Base-by-base conservation (phyloP, 1,140 invertebrate species). In the Hypothenemus hampei region DNA sequence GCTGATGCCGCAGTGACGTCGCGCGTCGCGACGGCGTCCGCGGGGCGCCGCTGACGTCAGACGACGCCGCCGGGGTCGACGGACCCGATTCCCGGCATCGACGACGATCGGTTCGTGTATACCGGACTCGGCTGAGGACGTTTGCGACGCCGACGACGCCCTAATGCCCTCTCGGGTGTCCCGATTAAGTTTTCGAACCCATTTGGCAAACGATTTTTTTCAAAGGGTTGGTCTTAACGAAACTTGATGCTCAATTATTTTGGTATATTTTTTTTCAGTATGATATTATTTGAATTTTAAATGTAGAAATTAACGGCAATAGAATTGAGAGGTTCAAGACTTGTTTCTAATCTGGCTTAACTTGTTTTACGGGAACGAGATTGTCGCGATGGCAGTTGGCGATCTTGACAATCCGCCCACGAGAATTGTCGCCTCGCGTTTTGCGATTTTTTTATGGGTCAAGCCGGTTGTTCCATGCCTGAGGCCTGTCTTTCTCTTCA, bases 1-100 rank as follows among this genome's bases (percentile, higher is more conserved):
- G 56, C 56, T 58, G 56, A 58, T 58, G 49, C 48, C 49, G 56
- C 56, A 58, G 56, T 58, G 56, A 58, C 56, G 56, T 58, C 39
- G 39, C 37, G 47, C 48, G 48, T 52, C 48, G 56, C 20, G 48
- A 52, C 54, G 44, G 19, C 41, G 43, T 20, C 48, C 36, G 48
- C 43, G 48, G 37, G 45, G 45, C 39, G 43, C 49, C 40, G 15
- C 35, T 46, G 21, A 52, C 48, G 48, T 52, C 48, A 52, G 36
- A 41, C 46, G 54, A 57, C 45, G 45, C 46, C 46, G 46, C 45
- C 54, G 54, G 39, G 54, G 54, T 57, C 37, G 46, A 57, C 29
- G 46, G 29, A 47, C 54, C 26, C 37, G 37, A 29, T 18, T 20
- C 21, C 41, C 46, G 39, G 45, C 52, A n/a, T n/a, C n/a, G n/a